Conservation (phyloP, 2,113 vertebrate species). For the Donacobius atricapilla region DNA sequence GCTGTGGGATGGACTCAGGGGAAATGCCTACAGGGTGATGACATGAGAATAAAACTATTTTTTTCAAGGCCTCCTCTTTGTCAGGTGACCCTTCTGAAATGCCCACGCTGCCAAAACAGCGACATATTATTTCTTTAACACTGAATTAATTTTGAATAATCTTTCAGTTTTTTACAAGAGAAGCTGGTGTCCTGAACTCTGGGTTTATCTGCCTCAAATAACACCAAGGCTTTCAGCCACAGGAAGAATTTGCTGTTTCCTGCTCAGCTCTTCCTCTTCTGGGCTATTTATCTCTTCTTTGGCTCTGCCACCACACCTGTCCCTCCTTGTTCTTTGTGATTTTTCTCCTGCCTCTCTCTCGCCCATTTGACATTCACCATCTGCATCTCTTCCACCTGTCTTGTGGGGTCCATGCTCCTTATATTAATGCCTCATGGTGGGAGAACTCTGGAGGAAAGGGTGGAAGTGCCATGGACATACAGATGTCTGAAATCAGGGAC, state of each 20-base stretch:
- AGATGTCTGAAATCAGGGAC: not conserved
- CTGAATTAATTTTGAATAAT: conserved; percentile 4
- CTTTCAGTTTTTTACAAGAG: not conserved
- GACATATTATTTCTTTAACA: not conserved
- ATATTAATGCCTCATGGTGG: not conserved
- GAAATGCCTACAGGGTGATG: conserved; percentile 26
- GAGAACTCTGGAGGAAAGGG: not conserved
- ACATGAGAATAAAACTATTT: not conserved
- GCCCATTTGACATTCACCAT: not conserved
- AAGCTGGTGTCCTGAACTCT: not conserved
- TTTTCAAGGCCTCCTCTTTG: conserved; percentile 1
- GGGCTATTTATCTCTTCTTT: not conserved
- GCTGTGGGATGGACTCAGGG: conserved; percentile 26
- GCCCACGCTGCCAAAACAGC: conserved; percentile 17
- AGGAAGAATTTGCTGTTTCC: not conserved
- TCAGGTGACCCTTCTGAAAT: conserved; percentile 10
- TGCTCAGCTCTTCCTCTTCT: not conserved
- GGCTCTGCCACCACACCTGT: not conserved
- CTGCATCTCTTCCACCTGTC: not conserved
- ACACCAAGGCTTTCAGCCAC: not conserved
- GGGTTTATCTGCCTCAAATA: not conserved
- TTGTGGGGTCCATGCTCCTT: not conserved
- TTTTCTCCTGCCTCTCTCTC: not conserved
- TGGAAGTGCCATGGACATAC: not conserved
- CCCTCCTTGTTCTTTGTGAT: not conserved